A percentile compares a stretch with the other conserved stretches of the same genome.
Conservation (phyloP, 2,888 invertebrate genomes). For the Cerastis rubricosa region DNA sequence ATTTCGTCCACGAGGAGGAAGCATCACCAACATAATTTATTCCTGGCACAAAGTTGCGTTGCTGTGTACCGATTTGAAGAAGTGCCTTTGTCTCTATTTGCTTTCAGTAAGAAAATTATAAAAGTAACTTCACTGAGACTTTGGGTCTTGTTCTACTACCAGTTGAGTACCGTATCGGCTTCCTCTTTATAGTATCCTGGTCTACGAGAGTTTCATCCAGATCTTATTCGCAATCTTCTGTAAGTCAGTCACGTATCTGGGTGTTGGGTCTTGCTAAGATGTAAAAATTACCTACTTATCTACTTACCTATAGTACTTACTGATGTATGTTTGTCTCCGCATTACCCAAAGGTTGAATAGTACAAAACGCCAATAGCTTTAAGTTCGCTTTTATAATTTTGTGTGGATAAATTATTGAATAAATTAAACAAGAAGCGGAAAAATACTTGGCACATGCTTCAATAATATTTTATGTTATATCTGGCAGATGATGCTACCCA, state of each 20-base stretch:
- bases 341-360: neutral
- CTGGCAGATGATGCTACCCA: neutral
- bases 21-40: no score
- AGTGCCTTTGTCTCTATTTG: neutral
- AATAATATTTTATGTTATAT: constrained; percentile 5
- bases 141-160: no score
- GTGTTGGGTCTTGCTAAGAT: neutral
- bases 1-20: no score
- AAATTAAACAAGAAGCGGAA: neutral
- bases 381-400: no score
- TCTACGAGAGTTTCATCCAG: neutral
- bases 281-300: neutral
- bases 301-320: no score
- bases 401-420: neutral
- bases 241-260: neutral
- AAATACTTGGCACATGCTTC: constrained; percentile 4
- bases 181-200: neutral
- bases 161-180: no score
- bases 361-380: neutral
- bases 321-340: neutral
- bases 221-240: neutral
- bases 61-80: neutral
- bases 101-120: neutral
- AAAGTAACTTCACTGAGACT: neutral
- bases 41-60: no score